A percentile compares a stretch with the other conserved stretches of the same genome.
These are phyloP conservation scores for Halcyon malimbica DNA, from an alignment of 2,113 vertebrate genomes.

Conservation along the genomic window DNA sequence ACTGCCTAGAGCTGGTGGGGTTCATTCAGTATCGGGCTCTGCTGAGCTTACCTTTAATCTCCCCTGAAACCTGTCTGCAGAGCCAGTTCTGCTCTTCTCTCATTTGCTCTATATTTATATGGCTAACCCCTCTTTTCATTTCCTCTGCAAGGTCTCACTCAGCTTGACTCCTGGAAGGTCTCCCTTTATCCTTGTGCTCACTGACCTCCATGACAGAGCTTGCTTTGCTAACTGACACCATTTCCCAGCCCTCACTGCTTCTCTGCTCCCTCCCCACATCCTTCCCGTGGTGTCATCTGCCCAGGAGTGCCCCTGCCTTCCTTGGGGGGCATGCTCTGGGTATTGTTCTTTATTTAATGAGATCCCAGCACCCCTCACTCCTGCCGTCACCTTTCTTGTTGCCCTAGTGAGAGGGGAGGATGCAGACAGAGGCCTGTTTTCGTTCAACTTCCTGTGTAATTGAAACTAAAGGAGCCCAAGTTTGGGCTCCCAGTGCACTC, in stretches of 20 bases:
- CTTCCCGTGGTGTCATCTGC: neutral
- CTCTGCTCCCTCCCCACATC: neutral
- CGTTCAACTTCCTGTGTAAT: neutral
- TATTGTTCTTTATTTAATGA: neutral
- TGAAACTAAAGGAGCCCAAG: rapidly evolving
- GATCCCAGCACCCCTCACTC: neutral
- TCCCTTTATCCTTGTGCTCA: neutral
- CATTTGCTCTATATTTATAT: neutral
- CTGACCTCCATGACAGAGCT: neutral
- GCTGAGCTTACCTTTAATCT: neutral
- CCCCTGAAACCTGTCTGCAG: neutral
- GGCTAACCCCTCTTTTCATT: constrained; percentile 20
- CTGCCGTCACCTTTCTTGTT: neutral
- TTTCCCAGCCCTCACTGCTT: rapidly evolving
- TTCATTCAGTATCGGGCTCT: rapidly evolving
- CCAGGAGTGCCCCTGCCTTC: neutral
- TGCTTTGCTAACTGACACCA: neutral
- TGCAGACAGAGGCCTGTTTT: constrained; percentile 15
- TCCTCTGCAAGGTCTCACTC: constrained; percentile 32
- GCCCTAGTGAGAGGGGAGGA: neutral
- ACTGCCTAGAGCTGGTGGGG: rapidly evolving
- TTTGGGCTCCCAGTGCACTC: neutral
- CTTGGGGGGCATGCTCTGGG: neutral
- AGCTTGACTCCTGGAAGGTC: constrained; percentile 54
- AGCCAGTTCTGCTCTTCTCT: neutral